Evolutionary conservation across 2,113 vertebrate genomes (phyloP), one percentile per base, ranked within the genome.

Genomic region (Leptobrachium ailaonicum): DNA sequence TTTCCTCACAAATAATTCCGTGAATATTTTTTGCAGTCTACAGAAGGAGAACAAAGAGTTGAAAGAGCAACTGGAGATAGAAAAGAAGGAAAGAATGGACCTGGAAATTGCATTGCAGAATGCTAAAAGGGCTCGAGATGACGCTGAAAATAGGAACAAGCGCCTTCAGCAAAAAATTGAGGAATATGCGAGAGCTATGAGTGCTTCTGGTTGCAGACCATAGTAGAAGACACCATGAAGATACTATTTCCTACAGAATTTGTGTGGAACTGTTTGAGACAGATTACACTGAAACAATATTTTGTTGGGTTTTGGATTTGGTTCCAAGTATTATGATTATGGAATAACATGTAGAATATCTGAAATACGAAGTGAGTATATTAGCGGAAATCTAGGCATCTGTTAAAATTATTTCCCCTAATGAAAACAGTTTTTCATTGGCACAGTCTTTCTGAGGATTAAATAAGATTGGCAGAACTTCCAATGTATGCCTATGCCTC

Each of bases 41-140:
- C 90, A 94, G 77, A 91, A 92, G 83, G 94, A 95, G 80, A 98
- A 97, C 85, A 92, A 88, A 2, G 95, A 98, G 0, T 92, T 99
- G 60, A 93, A 83, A 45, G 87, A 91, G 13, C 92, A 94, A 2
- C 42, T 97, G 53, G 93, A 96, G 82, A 87, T 82, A 13, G 94
- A 97, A 83, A 91, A 85, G 82, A 89, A 88, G 75, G 90, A 76
- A 13, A 88, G 82, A 7, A 87, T 85, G 0, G 88, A 90, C 12
- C 86, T 98, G 86, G 93, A 96, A 85, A 87, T 90, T 83, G 92
- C 88, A 71, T 67, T 98, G 67, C 84, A 83, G 53, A 89, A 91
- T 0, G 10, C 87, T 0, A 93, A 96, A 72, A 68, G 85, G 67
- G 93, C 83, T 53, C 80, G 86, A 56, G 92, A 95, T 0, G 91